A percentile compares a stretch with the other conserved stretches of the same genome.
Conservation (phyloP, 2,888 invertebrate species). For the Platycheirus albimanus region DNA sequence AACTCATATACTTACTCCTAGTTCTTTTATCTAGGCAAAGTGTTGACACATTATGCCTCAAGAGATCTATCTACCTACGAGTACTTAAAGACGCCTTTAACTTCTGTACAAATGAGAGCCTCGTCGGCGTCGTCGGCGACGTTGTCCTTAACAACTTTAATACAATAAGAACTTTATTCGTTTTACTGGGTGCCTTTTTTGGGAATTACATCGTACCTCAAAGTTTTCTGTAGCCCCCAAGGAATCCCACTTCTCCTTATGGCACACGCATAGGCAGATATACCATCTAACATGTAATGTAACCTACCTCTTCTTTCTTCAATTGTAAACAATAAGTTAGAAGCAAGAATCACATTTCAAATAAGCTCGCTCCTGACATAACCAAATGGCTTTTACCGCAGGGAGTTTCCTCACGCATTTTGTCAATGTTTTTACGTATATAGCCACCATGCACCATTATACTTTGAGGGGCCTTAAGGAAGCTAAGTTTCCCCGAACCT, state of each 20-base stretch:
- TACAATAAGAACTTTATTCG: conserved; percentile 9
- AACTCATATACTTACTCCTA: not conserved
- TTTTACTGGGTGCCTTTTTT: not conserved
- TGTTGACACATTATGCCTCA: conserved; percentile 31
- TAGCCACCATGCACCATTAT: conserved; percentile 15
- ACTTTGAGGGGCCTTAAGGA: conserved; percentile 38
- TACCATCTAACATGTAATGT: not conserved
- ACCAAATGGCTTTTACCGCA: conserved; percentile 42
- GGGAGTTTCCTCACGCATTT: conserved; percentile 25
- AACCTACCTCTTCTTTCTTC: conserved; percentile 18
- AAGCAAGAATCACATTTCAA: conserved; percentile 64
- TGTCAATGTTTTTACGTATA: conserved; percentile 16
- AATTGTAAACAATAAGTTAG: conserved; percentile 57
- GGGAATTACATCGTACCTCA: not conserved
- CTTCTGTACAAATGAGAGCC: not conserved
- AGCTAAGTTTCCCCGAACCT: conserved; percentile 21
- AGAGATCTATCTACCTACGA: no score
- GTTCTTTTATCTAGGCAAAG: conserved; percentile 23
- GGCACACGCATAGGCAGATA: not conserved
- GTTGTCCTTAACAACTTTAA: conserved; percentile 5
- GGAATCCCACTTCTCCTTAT: not conserved
- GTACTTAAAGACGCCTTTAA: conserved; percentile 11
- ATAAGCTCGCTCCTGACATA: conserved; percentile 38
- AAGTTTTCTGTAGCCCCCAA: conserved; percentile 16
- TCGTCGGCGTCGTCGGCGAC: no score